A percentile compares a stretch with the other conserved stretches of the same genome.
Evolutionary conservation across 1,140 invertebrate species (phyloP).

Genomic region (Pogonomyrmex californicus): DNA sequence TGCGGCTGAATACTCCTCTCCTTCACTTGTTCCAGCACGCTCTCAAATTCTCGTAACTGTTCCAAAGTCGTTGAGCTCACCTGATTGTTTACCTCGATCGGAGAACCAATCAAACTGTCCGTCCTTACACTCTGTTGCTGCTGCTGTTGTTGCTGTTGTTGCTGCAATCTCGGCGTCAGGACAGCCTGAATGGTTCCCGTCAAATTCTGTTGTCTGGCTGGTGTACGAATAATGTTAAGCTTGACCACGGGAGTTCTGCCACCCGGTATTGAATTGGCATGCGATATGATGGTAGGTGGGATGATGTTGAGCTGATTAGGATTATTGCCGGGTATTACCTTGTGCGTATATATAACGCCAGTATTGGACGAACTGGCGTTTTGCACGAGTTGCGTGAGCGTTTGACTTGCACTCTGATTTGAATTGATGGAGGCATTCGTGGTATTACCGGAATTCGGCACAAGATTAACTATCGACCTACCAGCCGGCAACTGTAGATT

Average conservation of each 20-base stretch:
- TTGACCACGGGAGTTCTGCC: conserved; percentile 83
- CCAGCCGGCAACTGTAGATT: conserved; percentile 81
- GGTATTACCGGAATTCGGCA: conserved; percentile 79
- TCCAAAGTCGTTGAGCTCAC: conserved; percentile 90
- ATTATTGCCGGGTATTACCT: conserved; percentile 84
- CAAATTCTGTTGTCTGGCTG: conserved; percentile 77
- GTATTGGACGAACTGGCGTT: conserved; percentile 77
- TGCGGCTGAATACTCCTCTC: conserved; percentile 89
- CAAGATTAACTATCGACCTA: conserved; percentile 83
- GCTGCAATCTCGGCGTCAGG: conserved; percentile 80
- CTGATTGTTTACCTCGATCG: conserved; percentile 85
- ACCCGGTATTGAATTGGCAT: conserved; percentile 79
- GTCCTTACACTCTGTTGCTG: conserved; percentile 74
- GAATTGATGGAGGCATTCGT: conserved; percentile 54
- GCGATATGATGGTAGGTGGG: conserved; percentile 79
- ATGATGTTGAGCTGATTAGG: conserved; percentile 84
- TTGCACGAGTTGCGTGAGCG: conserved; percentile 83
- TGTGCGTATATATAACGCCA: conserved; percentile 85
- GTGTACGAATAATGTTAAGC: conserved; percentile 82
- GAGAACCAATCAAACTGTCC: conserved; percentile 83
- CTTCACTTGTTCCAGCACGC: conserved; percentile 93
- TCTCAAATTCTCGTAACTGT: conserved; percentile 93
- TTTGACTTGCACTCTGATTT: conserved; percentile 78
- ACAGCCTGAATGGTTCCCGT: conserved; percentile 81
- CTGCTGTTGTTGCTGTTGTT: conserved; percentile 76